These are phyloP conservation scores for Girardia tigrina DNA, from an alignment of 2,888 invertebrate genomes.

Conservation along the genomic window DNA sequence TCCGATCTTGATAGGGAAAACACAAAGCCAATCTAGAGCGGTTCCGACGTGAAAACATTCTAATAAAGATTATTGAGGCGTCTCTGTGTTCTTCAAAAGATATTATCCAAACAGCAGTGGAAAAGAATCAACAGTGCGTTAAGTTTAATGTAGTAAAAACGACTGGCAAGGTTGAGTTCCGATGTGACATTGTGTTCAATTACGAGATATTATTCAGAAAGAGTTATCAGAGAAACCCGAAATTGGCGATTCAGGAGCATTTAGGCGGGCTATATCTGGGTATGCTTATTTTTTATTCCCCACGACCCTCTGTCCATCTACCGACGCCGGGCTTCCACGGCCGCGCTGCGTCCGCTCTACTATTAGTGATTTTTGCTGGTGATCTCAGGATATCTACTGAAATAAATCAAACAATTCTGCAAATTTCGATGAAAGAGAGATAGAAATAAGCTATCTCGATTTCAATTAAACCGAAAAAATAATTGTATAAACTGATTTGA, in stretches of 20 bases:
- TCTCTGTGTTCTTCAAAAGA: neutral
- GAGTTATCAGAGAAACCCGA: neutral
- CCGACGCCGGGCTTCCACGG: too few species aligned
- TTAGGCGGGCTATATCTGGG: too few species aligned
- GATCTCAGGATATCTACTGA: too few species aligned
- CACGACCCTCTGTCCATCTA: too few species aligned
- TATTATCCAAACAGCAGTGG: neutral
- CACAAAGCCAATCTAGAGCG: neutral
- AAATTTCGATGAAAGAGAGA: too few species aligned
- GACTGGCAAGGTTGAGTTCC: neutral
- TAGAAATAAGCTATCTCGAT: too few species aligned
- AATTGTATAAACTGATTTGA: too few species aligned
- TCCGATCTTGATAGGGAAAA: neutral
- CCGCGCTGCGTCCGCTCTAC: too few species aligned
- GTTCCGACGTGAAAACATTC: neutral
- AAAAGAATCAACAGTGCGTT: neutral
- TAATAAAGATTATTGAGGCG: neutral
- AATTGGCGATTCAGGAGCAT: neutral
- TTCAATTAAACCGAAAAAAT: too few species aligned
- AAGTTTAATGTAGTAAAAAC: neutral
- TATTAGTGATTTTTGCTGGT: too few species aligned
- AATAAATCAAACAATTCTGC: too few species aligned
- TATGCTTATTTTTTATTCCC: too few species aligned
- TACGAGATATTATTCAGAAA: neutral
- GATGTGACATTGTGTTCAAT: neutral